Percentiles rank a stretch among this genome's conserved stretches.
phyloP scores from a whole-genome alignment of 2,888 invertebrate genomes.

The Dasypogon diadema region DNA sequence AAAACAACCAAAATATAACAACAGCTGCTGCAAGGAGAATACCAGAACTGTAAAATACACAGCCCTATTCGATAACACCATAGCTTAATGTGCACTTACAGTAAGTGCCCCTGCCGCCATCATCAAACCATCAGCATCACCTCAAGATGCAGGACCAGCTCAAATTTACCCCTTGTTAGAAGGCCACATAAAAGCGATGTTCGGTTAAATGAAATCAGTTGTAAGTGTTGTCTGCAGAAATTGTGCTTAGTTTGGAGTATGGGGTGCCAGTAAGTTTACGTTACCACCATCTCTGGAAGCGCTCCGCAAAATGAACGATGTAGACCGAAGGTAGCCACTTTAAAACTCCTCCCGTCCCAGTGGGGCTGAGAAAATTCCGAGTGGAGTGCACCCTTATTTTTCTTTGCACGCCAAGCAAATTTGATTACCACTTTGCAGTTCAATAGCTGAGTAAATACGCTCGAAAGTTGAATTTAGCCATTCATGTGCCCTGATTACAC shows the following conservation, averaged over 20 bases:
- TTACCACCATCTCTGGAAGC: not conserved
- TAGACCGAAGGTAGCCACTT: not conserved
- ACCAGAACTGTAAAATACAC: conserved; percentile 35
- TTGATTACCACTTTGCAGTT: conserved; percentile 55
- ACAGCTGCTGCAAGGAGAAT: not conserved
- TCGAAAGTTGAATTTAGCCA: conserved; percentile 53
- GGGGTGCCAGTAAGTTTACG: conserved; percentile 7
- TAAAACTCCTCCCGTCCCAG: not conserved
- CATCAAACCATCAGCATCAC: conserved; percentile 50
- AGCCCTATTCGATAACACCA: conserved; percentile 40
- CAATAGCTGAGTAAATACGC: conserved; percentile 54
- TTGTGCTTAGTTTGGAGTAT: conserved; percentile 10
- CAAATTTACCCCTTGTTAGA: conserved; percentile 51
- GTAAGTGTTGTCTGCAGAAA: conserved; percentile 46
- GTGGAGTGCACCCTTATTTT: conserved; percentile 25
- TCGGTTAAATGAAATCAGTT: conserved; percentile 49
- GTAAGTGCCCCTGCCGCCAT: conserved; percentile 37
- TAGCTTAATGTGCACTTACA: conserved; percentile 43
- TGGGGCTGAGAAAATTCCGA: not conserved
- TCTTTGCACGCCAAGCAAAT: conserved; percentile 49
- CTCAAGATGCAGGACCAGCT: conserved; percentile 52
- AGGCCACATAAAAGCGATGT: conserved; percentile 52
- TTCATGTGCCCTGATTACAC: conserved; percentile 53
- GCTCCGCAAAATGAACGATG: not conserved
- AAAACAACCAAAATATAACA: not conserved